Percentiles rank a stretch among this genome's conserved stretches.
Conservation (phyloP, 2,113 vertebrate species). For the western clawed frog (Xenopus tropicalis) region UCB_Xtro_10.0 CM004444.2:96108001-96108500, state of each 20-base stretch:
- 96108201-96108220: background rate
- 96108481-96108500: no score
- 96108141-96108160: no score
- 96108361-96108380: background rate
- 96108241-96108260: conserved; percentile 8
- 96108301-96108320: background rate
- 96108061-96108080: no score
- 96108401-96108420: background rate
- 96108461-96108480: no score
- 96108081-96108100: no score
- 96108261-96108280: background rate
- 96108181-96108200: background rate
- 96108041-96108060: no score
- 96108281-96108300: background rate
- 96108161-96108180: background rate
- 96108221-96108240: background rate
- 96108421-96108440: no score
- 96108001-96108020: no score
- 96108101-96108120: no score
- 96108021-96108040: no score
- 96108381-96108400: background rate
- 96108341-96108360: background rate
- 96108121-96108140: no score
- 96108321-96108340: conserved; percentile 4
- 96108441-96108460: no score